These are phyloP conservation scores for Amiota communis DNA, from an alignment of 2,888 invertebrate genomes.

Conservation along the genomic window DNA sequence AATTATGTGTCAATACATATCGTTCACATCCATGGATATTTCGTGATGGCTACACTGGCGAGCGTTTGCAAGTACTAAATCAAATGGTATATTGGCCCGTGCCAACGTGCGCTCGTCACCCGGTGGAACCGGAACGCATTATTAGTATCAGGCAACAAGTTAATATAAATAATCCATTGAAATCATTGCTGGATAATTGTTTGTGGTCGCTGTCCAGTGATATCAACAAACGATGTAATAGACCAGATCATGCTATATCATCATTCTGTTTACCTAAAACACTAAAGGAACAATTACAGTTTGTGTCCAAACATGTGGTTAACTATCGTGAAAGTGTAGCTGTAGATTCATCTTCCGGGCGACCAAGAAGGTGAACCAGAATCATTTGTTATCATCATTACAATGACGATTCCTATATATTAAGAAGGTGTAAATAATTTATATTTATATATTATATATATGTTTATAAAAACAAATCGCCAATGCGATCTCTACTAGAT, in stretches of 20 bases:
- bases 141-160: slow-evolving; percentile 53
- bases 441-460: too few species aligned
- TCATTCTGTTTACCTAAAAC: slow-evolving; percentile 54
- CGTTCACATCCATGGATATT: slow-evolving; percentile 91
- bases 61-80: slow-evolving; percentile 77
- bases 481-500: too few species aligned
- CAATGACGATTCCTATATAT: too few species aligned
- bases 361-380: too few species aligned
- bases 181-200: slow-evolving; percentile 62
- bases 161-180: slow-evolving; percentile 68
- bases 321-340: slow-evolving; percentile 45
- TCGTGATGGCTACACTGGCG: slow-evolving; percentile 80
- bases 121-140: slow-evolving; percentile 48
- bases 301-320: slow-evolving; percentile 48
- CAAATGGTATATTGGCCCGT: slow-evolving; percentile 74
- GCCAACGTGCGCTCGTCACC: slow-evolving; percentile 62
- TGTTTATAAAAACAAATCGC: too few species aligned
- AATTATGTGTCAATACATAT: slow-evolving; percentile 79
- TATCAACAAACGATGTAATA: slow-evolving; percentile 32
- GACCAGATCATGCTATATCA: background rate
- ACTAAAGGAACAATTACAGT: slow-evolving; percentile 57
- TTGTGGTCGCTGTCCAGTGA: slow-evolving; percentile 58
- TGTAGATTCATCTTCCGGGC: background rate
- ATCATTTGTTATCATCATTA: too few species aligned
- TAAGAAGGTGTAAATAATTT: too few species aligned